These are phyloP conservation scores for Amblyraja radiata DNA, from an alignment of 2,797 vertebrate genomes.

Conservation along the genomic window DNA sequence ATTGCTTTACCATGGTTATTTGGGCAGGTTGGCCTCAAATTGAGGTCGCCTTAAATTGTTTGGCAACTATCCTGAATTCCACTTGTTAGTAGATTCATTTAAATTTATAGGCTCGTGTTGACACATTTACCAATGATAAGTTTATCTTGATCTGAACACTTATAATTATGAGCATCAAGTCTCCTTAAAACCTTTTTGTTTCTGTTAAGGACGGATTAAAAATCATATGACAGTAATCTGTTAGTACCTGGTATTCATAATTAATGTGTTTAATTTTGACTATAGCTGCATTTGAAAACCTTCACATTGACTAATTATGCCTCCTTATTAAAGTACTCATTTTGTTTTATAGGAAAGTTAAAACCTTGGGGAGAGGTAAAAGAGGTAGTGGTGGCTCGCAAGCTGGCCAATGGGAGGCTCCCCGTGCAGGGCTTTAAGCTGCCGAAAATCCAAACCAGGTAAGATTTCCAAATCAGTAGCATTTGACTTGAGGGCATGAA, in stretches of 20 bases:
- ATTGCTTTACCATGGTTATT: too few relatives aligned
- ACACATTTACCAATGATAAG: background rate
- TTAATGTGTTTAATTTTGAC: background rate
- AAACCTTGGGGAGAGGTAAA: background rate
- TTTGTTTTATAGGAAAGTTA: background rate
- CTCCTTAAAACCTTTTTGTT: background rate
- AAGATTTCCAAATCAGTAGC: background rate
- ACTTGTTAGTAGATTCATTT: background rate
- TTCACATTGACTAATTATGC: background rate
- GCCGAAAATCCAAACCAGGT: slow-evolving; percentile 14
- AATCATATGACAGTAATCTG: background rate
- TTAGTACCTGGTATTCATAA: background rate
- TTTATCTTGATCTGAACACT: background rate
- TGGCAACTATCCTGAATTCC: too few relatives aligned
- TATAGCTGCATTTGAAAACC: background rate
- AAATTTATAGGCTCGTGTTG: background rate
- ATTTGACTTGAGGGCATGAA: too few relatives aligned
- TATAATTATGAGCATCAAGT: too few relatives aligned
- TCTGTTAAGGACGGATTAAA: too few relatives aligned
- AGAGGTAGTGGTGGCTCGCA: background rate
- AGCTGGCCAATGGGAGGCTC: background rate
- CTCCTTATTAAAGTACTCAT: background rate
- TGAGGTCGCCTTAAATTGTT: too few relatives aligned
- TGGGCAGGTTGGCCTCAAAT: too few relatives aligned
- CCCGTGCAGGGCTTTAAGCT: background rate